A percentile compares a stretch with the other conserved stretches of the same genome.
Conservation (phyloP, 2,797 vertebrate genomes). For the Sebastes vulpes region DNA sequence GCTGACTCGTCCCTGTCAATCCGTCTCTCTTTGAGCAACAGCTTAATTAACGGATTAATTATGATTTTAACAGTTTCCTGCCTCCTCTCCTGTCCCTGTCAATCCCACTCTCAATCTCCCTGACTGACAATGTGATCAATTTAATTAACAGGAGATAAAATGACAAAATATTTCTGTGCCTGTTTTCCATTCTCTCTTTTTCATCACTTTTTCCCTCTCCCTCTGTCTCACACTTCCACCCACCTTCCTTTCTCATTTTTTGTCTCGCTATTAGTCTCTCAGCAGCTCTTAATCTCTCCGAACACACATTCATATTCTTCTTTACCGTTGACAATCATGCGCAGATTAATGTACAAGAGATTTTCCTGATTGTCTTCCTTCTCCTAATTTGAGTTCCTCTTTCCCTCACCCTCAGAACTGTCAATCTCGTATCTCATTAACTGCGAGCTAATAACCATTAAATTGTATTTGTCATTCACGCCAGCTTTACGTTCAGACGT, state of each 20-base stretch:
- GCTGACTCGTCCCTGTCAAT: constrained; percentile 28
- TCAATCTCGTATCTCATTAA: neutral
- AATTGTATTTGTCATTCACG: constrained; percentile 3
- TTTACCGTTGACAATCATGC: constrained; percentile 6
- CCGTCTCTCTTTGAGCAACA: constrained; percentile 25
- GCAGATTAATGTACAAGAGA: neutral
- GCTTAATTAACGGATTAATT: constrained; percentile 52
- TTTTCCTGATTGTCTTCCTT: neutral
- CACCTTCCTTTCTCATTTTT: constrained; percentile 41
- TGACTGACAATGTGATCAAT: constrained; percentile 48
- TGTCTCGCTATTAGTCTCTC: constrained; percentile 29
- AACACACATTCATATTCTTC: constrained; percentile 15
- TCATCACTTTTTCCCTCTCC: constrained; percentile 37
- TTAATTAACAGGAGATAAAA: constrained; percentile 39
- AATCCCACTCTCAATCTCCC: constrained; percentile 12
- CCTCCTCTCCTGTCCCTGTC: neutral
- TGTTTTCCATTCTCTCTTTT: constrained; percentile 26
- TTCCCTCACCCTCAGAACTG: neutral
- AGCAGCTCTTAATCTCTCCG: constrained; percentile 33
- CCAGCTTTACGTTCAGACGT: neutral
- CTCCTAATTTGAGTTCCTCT: neutral
- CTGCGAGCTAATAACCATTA: constrained; percentile 5
- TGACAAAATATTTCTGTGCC: constrained; percentile 30
- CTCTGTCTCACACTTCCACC: constrained; percentile 73
- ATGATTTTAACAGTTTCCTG: constrained; percentile 12